Conservation (phyloP, 2,797 vertebrate species). For the Kryptopterus vitreolus region DNA sequence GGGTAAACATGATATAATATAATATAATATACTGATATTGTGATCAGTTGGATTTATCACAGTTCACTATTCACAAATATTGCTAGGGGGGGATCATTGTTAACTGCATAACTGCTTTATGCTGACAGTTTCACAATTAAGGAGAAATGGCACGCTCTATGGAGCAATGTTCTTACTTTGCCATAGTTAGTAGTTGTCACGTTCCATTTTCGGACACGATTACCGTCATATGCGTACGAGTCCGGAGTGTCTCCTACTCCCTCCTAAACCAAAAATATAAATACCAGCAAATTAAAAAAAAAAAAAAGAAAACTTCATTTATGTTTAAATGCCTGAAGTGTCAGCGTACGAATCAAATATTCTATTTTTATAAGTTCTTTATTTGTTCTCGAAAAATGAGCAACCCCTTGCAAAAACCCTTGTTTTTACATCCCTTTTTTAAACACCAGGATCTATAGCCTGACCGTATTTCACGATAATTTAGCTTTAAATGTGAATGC, state of each 20-base stretch:
- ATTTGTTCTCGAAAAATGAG: too few species aligned
- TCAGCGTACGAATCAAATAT: too few species aligned
- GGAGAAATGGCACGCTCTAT: not conserved
- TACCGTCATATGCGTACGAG: conserved; percentile 95
- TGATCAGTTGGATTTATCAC: not conserved
- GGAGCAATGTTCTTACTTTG: conserved; percentile 77
- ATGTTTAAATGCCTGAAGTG: not conserved
- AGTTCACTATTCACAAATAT: not conserved
- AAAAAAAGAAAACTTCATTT: not conserved
- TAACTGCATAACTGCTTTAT: not conserved
- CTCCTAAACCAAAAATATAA: conserved; percentile 72
- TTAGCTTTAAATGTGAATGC: not conserved
- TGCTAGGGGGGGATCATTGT: not conserved
- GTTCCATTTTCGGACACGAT: conserved; percentile 98
- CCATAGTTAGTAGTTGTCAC: conserved; percentile 97
- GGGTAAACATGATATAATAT: too few species aligned
- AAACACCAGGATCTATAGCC: too few species aligned
- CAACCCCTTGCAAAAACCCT: too few species aligned
- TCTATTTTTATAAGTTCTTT: too few species aligned
- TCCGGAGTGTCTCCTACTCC: conserved; percentile 95
- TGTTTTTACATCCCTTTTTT: too few species aligned
- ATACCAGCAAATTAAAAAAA: not conserved
- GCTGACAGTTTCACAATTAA: not conserved
- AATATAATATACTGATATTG: not conserved
- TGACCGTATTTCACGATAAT: too few species aligned